Percentiles rank a stretch among this genome's conserved stretches.
These are phyloP conservation scores for Porites rus DNA, from an alignment of 92 coral and sea anemone genomes.

Conservation along the genomic window DNA sequence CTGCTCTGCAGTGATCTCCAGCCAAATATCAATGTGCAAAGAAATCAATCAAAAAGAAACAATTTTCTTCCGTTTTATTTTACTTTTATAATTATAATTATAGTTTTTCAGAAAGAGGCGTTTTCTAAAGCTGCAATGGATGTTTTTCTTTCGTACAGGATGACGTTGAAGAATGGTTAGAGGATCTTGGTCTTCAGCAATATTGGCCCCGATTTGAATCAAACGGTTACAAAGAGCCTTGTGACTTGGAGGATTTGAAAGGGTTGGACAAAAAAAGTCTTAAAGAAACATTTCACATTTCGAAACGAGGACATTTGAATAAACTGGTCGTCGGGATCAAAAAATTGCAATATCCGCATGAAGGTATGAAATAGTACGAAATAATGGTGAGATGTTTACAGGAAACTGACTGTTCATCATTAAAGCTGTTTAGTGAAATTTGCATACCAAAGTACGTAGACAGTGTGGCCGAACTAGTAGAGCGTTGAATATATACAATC, in stretches of 20 bases:
- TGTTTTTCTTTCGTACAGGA: slow-evolving; percentile 38
- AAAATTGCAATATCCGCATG: slow-evolving; percentile 33
- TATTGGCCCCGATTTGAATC: slow-evolving; percentile 77
- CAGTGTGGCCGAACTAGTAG: too few relatives aligned
- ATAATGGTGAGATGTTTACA: neutral
- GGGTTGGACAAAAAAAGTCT: slow-evolving; percentile 60
- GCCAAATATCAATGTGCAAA: too few relatives aligned
- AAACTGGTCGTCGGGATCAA: slow-evolving; percentile 51
- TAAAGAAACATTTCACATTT: slow-evolving; percentile 57
- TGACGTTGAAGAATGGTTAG: slow-evolving; percentile 78
- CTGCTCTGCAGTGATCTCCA: too few relatives aligned
- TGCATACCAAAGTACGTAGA: too few relatives aligned
- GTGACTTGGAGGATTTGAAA: slow-evolving; percentile 87
- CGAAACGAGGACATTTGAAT: slow-evolving; percentile 76
- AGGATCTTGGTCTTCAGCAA: slow-evolving; percentile 71
- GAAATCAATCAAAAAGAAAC: too few relatives aligned
- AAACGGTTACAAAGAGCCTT: slow-evolving; percentile 79
- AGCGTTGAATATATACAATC: too few relatives aligned
- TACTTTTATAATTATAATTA: too few relatives aligned
- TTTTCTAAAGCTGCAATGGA: neutral
- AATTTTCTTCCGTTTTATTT: too few relatives aligned
- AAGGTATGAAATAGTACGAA: slow-evolving; percentile 9
- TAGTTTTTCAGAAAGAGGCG: too few relatives aligned
- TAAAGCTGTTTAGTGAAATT: too few relatives aligned
- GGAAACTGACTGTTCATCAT: too few relatives aligned